Conservation (phyloP, 2,113 vertebrate genomes). For the Chionodraco myersi region DNA sequence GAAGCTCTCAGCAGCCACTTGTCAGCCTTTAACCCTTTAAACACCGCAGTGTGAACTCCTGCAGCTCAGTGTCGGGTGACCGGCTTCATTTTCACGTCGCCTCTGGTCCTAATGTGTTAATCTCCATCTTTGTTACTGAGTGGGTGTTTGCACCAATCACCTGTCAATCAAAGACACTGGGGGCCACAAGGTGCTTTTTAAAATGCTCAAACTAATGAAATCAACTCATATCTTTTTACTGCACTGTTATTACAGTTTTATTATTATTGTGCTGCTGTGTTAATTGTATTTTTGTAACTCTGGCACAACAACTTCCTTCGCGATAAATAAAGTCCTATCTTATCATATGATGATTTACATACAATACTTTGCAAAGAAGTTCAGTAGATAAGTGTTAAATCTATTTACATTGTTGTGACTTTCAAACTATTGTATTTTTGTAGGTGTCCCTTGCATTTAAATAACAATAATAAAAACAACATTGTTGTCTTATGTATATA, state of each 20-base stretch:
- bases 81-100: constrained; percentile 7
- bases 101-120: background rate
- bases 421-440: background rate
- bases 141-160: background rate
- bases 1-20: constrained; percentile 36
- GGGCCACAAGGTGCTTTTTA: background rate
- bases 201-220: background rate
- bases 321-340: too few species aligned
- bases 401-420: background rate
- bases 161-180: constrained; percentile 8
- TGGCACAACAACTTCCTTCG: too few species aligned
- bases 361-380: background rate
- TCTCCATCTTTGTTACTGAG: background rate
- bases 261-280: too few species aligned
- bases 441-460: too few species aligned
- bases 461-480: too few species aligned
- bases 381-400: background rate
- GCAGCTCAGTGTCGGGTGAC: constrained; percentile 39
- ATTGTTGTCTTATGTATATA: too few species aligned
- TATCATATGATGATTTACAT: background rate
- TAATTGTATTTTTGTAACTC: too few species aligned
- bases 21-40: constrained; percentile 71
- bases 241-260: too few species aligned
- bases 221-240: too few species aligned
- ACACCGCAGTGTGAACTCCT: constrained; percentile 26